Percentiles rank a stretch among this genome's conserved stretches.
Evolutionary conservation across 2,113 vertebrate genomes (phyloP).

Genomic region (Rhadina sibilatrix): DNA sequence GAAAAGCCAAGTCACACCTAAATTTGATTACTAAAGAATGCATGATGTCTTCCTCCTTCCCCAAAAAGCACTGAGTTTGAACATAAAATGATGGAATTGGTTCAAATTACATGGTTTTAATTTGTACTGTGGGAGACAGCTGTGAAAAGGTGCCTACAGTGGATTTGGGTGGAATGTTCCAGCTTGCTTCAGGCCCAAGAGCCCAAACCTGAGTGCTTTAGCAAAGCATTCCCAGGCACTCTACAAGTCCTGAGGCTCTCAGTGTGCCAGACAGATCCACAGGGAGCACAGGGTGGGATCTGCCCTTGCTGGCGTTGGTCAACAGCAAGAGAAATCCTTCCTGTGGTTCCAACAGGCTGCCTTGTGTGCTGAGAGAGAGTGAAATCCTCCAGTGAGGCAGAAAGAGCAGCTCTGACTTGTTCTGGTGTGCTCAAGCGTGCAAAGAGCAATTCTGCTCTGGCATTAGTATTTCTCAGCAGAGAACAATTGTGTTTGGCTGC

Average conservation of each 20-base stretch:
- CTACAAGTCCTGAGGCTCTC: neutral
- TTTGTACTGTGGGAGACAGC: neutral
- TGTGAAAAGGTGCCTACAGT: neutral
- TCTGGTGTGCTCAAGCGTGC: neutral
- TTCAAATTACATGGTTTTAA: neutral
- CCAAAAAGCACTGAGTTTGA: neutral
- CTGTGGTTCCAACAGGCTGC: neutral
- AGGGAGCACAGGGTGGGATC: neutral
- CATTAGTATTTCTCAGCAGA: neutral
- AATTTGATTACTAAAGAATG: neutral
- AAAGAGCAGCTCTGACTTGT: neutral
- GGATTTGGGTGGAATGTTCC: neutral
- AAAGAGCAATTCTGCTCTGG: neutral
- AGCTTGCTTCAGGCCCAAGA: neutral
- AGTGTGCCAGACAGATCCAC: neutral
- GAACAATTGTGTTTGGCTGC: neutral
- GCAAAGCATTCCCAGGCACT: neutral
- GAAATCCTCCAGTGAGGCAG: neutral
- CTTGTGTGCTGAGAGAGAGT: neutral
- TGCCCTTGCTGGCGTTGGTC: neutral
- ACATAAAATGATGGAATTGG: neutral
- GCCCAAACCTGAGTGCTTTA: neutral
- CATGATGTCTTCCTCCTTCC: fast-evolving
- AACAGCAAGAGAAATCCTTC: neutral
- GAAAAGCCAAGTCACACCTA: neutral